Base-by-base conservation (phyloP, 2,797 vertebrate species). In the Sebastes steindachneri region DNA sequence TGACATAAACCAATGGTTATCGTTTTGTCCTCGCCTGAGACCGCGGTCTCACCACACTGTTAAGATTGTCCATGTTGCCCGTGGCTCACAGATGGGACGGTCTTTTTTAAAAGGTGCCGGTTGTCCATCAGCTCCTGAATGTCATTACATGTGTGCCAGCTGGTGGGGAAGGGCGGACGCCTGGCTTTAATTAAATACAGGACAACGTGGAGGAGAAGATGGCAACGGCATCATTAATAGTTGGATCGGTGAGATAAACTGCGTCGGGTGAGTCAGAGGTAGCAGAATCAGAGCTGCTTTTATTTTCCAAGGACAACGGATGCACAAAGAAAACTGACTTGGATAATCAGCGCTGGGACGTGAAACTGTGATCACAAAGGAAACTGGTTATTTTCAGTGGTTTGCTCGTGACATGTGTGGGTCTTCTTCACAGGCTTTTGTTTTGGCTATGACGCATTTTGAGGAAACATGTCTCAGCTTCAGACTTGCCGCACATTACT, bases 111-210 rank as follows among this genome's bases (percentile, higher is more conserved):
- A 51, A 82, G 82, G 57, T 57, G 60, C 31, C 25, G 70, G 57
- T 70, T 89, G 82, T 85, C 79, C 73, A 77, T 90, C 84, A 87
- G 29, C 68, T 72, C 57, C 62, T 75, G 73, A 78, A 90, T 74
- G 85, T 68, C 70, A 78, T 88, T 82, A 81, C 75, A 75, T 7
- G 73, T 71, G 28, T 51, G 55, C 59, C 88, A 85, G 84, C 75
- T 75, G 79, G 68, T 65, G 67, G 82, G 63, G 57, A 69, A 82
- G 68, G 74, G 31, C 4, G 1, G 35, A 55, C 0, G 76, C 45
- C 48, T 23, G 29, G 11, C 75, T 58, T 89, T 82, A 84, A 88
- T 89, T 73, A 77, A 85, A 83, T 26, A 23, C 73, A 37, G 83
- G 60, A 82, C 75, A 60, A 88, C 3, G 11, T 21, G 55, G 21